Percentiles rank a stretch among this genome's conserved stretches.
Evolutionary conservation across 2,113 vertebrate genomes (phyloP).

Genomic region (Clarias magur): DNA sequence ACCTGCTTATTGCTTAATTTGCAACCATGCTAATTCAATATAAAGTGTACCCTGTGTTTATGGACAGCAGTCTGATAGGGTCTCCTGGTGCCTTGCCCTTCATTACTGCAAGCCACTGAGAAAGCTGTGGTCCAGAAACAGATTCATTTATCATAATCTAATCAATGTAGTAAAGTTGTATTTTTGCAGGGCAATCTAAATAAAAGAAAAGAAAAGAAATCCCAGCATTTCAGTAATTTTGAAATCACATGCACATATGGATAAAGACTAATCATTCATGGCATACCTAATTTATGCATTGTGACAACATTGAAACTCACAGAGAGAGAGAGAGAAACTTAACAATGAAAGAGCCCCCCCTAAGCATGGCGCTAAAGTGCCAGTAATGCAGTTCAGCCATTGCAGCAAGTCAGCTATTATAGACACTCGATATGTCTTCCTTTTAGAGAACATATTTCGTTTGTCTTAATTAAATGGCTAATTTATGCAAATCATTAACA

Average conservation of each 20-base stretch:
- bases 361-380: neutral
- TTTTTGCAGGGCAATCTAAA: neutral
- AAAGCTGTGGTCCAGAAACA: neutral
- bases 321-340: neutral
- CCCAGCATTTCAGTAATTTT: neutral
- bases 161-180: neutral
- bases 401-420: neutral
- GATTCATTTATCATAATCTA: neutral
- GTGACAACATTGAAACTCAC: neutral
- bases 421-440: too few relatives aligned
- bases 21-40: neutral
- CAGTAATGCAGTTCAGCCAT: neutral
- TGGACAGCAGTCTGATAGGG: neutral
- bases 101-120: neutral
- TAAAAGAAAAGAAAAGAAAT: neutral
- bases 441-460: too few relatives aligned
- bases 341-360: neutral
- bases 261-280: neutral
- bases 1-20: slow-evolving; percentile 25
- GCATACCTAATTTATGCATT: neutral
- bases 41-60: slow-evolving; percentile 29
- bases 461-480: neutral
- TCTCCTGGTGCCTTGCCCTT: neutral
- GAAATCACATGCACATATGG: neutral
- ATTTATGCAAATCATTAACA: neutral